Evolutionary conservation across 2,888 invertebrate genomes (phyloP), one percentile per base, ranked within the genome.

Genomic region (Hypena proboscidalis): DNA sequence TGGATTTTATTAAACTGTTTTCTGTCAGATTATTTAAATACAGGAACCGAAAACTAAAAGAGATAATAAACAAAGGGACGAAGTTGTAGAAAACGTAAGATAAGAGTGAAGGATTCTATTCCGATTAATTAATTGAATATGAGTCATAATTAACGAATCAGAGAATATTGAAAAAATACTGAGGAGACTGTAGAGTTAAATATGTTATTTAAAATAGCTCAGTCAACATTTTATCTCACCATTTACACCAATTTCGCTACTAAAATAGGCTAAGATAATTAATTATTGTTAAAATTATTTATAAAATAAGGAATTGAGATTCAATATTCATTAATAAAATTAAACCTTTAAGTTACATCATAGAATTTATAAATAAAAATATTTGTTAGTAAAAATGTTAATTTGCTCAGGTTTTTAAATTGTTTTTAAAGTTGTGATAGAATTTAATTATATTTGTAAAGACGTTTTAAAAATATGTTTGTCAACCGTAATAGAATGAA

Each of bases 231-330:
- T 8, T 0, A 31, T 32, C 25, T 48, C 48, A 26, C 21, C 33
- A 22, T 51, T 63, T 67, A 67, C 67, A 62, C 67, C 67, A 67
- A 61, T 63, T 63, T 62, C 64, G 67, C 67, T 62, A 66, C 33
- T 63, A 58, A n/a, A 54, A 22, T 55, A 58, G 50, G 39, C 25
- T 53, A 58, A 48, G 47, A 54, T 46, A 55, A 39, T 44, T 46
- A 55, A 39, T 44, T 37, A 63, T 57, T 55, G 63, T 63, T 62
- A 67, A 47, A 36, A 40, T 0, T 51, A 54, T 54, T 48, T 48
- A 22, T 41, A 54, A 46, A 47, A 25, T 63, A 63, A 63, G 62
- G 64, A 63, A 63, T 58, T 63, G 64, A 63, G 20, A 52, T 52
- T 40, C 40, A 48, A 20, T 57, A 51, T 57, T 57, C 26, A 46